phyloP scores from a whole-genome alignment of 2,113 vertebrate species.

The Zapornia atra region DNA sequence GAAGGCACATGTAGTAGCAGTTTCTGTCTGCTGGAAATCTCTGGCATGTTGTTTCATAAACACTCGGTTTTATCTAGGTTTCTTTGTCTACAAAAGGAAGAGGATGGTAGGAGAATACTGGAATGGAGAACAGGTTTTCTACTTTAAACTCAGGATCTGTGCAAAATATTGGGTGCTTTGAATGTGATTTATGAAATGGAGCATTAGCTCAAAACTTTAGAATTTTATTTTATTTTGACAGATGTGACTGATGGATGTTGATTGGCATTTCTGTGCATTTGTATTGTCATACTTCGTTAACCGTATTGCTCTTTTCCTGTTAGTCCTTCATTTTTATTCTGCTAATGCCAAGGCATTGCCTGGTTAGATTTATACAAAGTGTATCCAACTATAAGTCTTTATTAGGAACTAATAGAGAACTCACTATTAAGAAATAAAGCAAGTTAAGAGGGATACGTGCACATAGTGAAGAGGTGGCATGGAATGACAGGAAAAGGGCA shows the following conservation, averaged over 20 bases:
- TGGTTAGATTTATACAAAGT: neutral
- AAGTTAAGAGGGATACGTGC: neutral
- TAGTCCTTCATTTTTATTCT: neutral
- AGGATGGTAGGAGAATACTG: neutral
- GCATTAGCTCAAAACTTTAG: neutral
- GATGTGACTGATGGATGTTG: neutral
- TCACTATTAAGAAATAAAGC: neutral
- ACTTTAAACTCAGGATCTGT: neutral
- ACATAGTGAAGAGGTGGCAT: slow-evolving; percentile 1
- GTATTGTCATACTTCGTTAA: neutral
- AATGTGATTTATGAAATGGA: neutral
- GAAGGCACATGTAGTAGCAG: neutral
- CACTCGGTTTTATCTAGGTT: neutral
- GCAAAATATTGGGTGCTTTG: neutral
- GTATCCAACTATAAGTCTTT: neutral
- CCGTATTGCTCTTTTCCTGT: neutral
- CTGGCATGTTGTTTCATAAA: neutral
- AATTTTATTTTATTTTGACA: neutral
- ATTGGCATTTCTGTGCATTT: neutral
- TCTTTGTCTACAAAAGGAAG: neutral
- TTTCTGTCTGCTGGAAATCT: neutral
- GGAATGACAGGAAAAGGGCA: slow-evolving; percentile 50
- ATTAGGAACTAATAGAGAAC: neutral
- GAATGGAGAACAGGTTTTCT: neutral
- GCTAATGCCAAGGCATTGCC: neutral